Base-by-base conservation (phyloP, 2,797 vertebrate species). In the Enteromius unitaeniatus region DNA sequence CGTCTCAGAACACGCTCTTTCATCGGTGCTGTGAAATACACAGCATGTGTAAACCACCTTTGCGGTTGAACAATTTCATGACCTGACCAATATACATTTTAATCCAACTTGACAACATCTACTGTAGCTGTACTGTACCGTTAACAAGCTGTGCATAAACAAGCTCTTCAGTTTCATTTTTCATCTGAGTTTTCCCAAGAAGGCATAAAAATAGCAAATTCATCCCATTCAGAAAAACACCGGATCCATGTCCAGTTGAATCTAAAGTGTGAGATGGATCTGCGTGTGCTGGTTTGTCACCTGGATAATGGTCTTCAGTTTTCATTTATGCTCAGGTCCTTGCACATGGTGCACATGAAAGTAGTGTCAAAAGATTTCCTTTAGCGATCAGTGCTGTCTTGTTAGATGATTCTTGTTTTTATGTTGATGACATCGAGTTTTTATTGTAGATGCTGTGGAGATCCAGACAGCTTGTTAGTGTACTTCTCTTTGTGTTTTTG, bases 391-490 rank as follows among this genome's bases (percentile, higher is more conserved):
- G 47, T 7, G 26, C 26, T 13, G 70, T 74, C 19, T 74, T 37
- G 72, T 74, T 34, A n/a, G 28, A 53, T 53, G 72, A 34, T 53
- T 34, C 49, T 53, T 53, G 70, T 74, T 74, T 74, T 74, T 17
- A 53, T 53, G 70, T 53, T 53, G 70, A 34, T 74, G 70, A 74
- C 70, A 74, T 78, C 42, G 60, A 15, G 17, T 78, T 49, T 78
- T 67, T 42, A 51, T 21, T 45, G 55, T 31, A 34, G 19, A 78
- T 7, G n/a, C 6, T 26, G 62, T 51, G 45, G 47, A 51, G 62
- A 79, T 51, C 28, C 13, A 79, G 77, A 51, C 26, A 10, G 60
- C 77, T 79, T 67, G 62, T 79, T 79, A 68, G 78, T 34, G 47
- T 51, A 2, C 76, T 79, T 68, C 68, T 28, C 31, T 62, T 26